phyloP scores from a whole-genome alignment of 2,888 invertebrate species.

The Parascotia fuliginaria region DNA sequence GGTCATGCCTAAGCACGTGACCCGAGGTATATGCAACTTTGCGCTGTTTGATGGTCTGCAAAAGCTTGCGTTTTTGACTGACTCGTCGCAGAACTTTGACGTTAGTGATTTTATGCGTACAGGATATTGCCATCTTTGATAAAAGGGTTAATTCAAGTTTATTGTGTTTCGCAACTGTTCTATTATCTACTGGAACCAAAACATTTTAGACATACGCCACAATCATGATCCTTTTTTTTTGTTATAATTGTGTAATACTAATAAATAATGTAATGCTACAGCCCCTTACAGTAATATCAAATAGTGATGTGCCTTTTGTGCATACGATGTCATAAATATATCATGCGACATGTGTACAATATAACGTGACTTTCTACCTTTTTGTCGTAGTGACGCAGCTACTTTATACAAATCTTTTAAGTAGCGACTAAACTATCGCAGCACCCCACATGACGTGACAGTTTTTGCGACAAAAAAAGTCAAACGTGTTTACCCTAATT shows the following conservation, averaged over 20 bases:
- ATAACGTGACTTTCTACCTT: conserved; percentile 29
- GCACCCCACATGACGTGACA: conserved; percentile 58
- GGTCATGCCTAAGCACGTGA: no score
- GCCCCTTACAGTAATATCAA: conserved; percentile 28
- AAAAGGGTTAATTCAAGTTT: no score
- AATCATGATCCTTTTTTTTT: background rate
- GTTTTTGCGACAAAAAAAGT: conserved; percentile 52
- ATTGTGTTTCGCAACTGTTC: no score
- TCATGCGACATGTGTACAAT: conserved; percentile 35
- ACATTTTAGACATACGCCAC: background rate
- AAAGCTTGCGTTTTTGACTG: no score
- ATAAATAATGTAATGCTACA: no score
- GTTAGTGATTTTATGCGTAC: no score
- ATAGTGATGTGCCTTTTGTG: conserved; percentile 40
- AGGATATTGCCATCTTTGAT: no score
- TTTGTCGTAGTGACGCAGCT: conserved; percentile 37
- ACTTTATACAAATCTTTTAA: conserved; percentile 45
- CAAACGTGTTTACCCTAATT: conserved; percentile 53
- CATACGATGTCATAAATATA: conserved; percentile 43
- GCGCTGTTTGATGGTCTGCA: no score
- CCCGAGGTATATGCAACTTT: no score
- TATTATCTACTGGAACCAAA: no score
- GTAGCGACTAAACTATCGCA: conserved; percentile 46
- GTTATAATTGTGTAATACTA: no score
- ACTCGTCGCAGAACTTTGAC: no score